Base-by-base conservation (phyloP, 2,113 vertebrate genomes). In the Butorides virescens region DNA sequence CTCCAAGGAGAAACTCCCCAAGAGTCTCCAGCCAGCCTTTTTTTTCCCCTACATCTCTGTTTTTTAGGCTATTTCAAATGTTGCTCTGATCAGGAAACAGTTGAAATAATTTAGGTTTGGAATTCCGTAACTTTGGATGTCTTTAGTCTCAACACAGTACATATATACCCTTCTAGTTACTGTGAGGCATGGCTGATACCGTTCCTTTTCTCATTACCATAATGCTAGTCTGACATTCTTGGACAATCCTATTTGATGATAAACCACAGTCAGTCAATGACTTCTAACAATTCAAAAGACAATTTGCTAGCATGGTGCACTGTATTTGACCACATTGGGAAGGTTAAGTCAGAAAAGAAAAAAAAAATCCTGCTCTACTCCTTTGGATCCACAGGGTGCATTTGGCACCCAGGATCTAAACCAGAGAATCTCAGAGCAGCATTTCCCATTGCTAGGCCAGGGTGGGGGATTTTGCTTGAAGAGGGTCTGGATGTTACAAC, bases 61-160 rank as follows among this genome's bases (percentile, higher is more conserved):
- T 56, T 92, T 63, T 42, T 29, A 3, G 46, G n/a, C 8, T 90
- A 56, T 78, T 90, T 78, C 19, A 83, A 86, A 91, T 32, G 79
- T 37, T 90, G 36, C 14, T 72, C 19, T 92, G 73, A 84, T 56
- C 53, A 88, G 76, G 67, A 92, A 96, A 91, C 34, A 94, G 42
- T 78, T 95, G n/a, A 84, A 93, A 84, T 66, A 92, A 93, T 68
- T 78, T 46, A 49, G 47, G 49, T 84, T 96, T 78, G 26, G 52
- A 90, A 96, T 91, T 95, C 73, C 56, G 9, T 30, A 85, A 91
- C 17, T 65, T 10, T 88, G 47, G 25, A 37, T 27, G 42, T 36
- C 36, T 92, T 96, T 94, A 89, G 68, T 91, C 74, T 95, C 94
- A 94, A 76, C 26, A 52, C 10, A 91, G 36, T 27, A 55, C 76